Conservation (phyloP, 2,113 vertebrate genomes). For the Terrapene triunguis region DNA sequence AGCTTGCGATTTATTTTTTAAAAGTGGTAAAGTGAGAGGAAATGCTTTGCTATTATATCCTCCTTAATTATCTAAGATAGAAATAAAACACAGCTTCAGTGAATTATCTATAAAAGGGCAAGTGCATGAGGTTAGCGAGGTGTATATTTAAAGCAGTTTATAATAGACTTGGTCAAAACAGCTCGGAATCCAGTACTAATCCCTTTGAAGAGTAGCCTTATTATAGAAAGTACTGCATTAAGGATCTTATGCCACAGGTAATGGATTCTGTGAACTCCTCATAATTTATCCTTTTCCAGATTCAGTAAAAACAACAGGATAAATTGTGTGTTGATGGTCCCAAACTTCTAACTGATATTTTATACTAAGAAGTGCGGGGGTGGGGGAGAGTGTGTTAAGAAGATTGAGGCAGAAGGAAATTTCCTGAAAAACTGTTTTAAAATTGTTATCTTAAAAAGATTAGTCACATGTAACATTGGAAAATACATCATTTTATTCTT, state of each 20-base stretch:
- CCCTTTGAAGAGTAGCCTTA: neutral
- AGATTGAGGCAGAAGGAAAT: neutral
- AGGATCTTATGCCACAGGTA: neutral
- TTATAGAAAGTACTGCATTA: neutral
- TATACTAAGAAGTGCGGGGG: neutral
- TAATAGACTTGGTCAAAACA: neutral
- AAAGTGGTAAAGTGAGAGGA: slow-evolving; percentile 28
- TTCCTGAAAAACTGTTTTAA: slow-evolving; percentile 11
- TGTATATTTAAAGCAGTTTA: fast-evolving
- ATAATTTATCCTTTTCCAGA: neutral
- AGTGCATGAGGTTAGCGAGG: neutral
- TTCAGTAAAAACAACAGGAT: neutral
- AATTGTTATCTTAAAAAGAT: slow-evolving; percentile 39
- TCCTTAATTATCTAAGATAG: neutral
- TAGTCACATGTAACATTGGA: neutral
- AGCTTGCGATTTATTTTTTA: slow-evolving; percentile 37
- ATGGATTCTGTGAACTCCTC: neutral
- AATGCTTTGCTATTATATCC: slow-evolving; percentile 49
- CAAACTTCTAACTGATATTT: neutral
- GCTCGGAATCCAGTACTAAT: neutral
- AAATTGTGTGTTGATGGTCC: neutral
- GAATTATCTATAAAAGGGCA: neutral
- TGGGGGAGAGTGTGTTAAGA: neutral
- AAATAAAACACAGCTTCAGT: neutral
- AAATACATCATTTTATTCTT: neutral